Base-by-base conservation (phyloP, 2,113 vertebrate species). In the Crotalus horridus region DNA sequence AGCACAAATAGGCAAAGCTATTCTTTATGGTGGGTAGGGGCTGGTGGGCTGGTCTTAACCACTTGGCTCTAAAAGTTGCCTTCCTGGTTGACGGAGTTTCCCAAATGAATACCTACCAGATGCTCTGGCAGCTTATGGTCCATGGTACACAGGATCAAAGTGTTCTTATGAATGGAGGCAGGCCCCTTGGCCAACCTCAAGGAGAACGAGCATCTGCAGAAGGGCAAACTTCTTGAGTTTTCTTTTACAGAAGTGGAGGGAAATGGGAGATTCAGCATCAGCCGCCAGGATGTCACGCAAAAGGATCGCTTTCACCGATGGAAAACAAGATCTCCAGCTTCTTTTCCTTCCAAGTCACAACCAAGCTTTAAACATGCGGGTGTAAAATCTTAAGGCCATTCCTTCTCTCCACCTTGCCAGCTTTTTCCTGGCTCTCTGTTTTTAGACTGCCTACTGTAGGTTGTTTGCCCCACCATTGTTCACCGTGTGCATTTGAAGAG, bases 1-100 rank as follows among this genome's bases (percentile, higher is more conserved):
- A 89, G 90, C 95, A 89, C 48, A 94, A 93, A 94, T 93, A 91
- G 3, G 0, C 90, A 86, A 61, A 89, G 46, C 15, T 51, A 39
- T 39, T 51, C 24, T 54, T 48, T 6, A 15, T 1, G 53, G 15
- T 85, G 54, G 8, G 3, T 17, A 46, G 1, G 12, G 48, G 26
- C 26, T 55, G 10, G 4, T 87, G 81, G 55, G 21, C n/a, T 12
- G 20, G 17, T 12, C 26, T 29, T 24, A 48, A 43, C 33, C 74
- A 20, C 17, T 10, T 15, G 43, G 39, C 20, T 61, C 4, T 12
- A 33, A 61, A 26, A 26, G 10, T 64, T 17, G 6, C 26, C 74
- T 21, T 56, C 54, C 33, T 89, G 54, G 55, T 33, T 17, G 24
- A 43, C 6, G 1, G 33, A 39, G 4, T 56, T 58, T 56, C 33